Conservation (phyloP, 2,113 vertebrate species). For the Colius striatus region DNA sequence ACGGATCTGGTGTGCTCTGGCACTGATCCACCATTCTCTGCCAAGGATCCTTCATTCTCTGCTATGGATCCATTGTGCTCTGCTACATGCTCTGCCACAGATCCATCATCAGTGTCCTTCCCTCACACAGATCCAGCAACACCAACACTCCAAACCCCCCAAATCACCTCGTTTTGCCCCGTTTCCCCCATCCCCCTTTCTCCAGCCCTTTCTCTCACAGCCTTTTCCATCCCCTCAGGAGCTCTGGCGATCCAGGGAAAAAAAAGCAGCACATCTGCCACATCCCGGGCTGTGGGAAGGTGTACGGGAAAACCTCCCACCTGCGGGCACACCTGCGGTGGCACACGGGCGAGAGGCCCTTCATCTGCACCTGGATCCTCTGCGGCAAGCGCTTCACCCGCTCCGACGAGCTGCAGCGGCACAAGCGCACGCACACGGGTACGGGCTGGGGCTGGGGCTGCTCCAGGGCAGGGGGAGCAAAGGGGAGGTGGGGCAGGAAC, state of each 20-base stretch:
- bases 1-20: too few species aligned
- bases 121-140: too few species aligned
- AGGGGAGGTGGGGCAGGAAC: too few species aligned
- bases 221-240: slow-evolving; percentile 29
- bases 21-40: too few species aligned
- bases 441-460: too few species aligned
- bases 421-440: slow-evolving; percentile 96
- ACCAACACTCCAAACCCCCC: not conserved
- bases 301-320: slow-evolving; percentile 96
- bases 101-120: too few species aligned
- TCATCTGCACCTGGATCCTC: slow-evolving; percentile 90
- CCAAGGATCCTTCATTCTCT: too few species aligned
- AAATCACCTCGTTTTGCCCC: too few species aligned
- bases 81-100: too few species aligned
- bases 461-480: too few species aligned
- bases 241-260: slow-evolving; percentile 88
- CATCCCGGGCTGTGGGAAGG: slow-evolving; percentile 91
- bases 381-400: slow-evolving; percentile 97
- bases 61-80: too few species aligned
- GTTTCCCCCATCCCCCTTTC: not conserved
- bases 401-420: slow-evolving; percentile 93
- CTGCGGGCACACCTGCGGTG: slow-evolving; percentile 93
- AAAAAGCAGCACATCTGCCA: slow-evolving; percentile 99
- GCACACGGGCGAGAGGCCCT: slow-evolving; percentile 96
- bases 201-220: too few species aligned